phyloP scores from a whole-genome alignment of 2,797 vertebrate genomes.

The Apodemus agrarius region DNA sequence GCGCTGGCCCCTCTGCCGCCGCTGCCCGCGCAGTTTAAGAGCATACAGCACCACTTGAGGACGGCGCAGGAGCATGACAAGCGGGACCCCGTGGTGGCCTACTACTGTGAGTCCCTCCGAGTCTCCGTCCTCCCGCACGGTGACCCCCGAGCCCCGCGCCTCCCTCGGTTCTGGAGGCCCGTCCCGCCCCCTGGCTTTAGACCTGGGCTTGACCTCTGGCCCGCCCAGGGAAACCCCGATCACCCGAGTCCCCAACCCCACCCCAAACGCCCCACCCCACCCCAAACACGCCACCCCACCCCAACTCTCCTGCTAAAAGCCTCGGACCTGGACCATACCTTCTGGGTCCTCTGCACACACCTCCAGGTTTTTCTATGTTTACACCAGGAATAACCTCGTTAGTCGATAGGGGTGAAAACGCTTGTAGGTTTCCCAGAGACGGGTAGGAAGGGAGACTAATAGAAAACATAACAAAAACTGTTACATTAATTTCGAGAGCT shows the following conservation, averaged over 20 bases:
- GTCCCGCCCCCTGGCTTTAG: neutral
- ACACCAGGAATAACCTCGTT: neutral
- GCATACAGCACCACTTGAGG: constrained; percentile 94
- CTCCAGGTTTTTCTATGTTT: too few relatives aligned
- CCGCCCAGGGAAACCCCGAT: neutral
- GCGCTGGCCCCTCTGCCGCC: constrained; percentile 82
- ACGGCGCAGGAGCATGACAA: constrained; percentile 97
- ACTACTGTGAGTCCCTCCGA: constrained; percentile 94
- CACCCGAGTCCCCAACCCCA: accelerated
- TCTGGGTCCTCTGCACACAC: too few relatives aligned
- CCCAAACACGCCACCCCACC: too few relatives aligned
- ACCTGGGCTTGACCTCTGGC: constrained; percentile 10
- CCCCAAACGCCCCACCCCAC: too few relatives aligned
- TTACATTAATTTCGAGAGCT: neutral
- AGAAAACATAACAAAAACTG: neutral
- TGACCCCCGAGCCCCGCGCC: neutral
- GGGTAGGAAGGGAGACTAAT: neutral
- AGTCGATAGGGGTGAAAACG: neutral
- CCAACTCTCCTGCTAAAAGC: accelerated
- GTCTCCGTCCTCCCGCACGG: neutral
- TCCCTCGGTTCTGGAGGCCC: neutral
- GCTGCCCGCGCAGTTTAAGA: constrained; percentile 91
- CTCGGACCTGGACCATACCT: neutral
- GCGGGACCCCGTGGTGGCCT: constrained; percentile 95
- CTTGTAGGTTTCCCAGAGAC: neutral